These are phyloP conservation scores for Liolophura sinensis DNA, from an alignment of 1,140 invertebrate species.

Conservation along the genomic window DNA sequence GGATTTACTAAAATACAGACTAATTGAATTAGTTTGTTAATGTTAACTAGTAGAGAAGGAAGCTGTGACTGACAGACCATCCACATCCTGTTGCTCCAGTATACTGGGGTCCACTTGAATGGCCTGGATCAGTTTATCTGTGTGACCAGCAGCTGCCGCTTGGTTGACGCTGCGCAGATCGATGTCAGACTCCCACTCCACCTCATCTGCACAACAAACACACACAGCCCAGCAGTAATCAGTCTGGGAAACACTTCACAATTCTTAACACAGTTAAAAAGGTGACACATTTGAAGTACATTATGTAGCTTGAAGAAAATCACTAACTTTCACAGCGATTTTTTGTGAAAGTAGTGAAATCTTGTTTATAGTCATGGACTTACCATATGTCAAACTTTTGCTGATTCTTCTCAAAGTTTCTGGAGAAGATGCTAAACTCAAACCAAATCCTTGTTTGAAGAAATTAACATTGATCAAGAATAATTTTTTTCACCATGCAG, in stretches of 20 bases:
- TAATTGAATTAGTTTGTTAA: background rate
- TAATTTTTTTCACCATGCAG: too few relatives aligned
- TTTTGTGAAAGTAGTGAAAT: background rate
- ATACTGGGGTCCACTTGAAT: conserved; percentile 40
- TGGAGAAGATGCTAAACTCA: too few relatives aligned
- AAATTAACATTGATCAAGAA: too few relatives aligned
- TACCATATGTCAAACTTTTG: background rate
- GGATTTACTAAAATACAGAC: too few relatives aligned
- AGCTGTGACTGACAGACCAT: conserved; percentile 25
- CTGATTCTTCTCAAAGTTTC: too few relatives aligned
- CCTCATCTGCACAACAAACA: too few relatives aligned
- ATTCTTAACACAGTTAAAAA: background rate
- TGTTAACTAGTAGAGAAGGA: too few relatives aligned
- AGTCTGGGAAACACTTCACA: background rate
- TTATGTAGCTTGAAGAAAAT: background rate
- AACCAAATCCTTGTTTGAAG: too few relatives aligned
- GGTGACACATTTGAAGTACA: background rate
- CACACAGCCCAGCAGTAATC: background rate
- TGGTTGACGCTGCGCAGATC: conserved; percentile 27
- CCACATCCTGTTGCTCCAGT: conserved; percentile 36
- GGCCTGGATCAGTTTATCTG: conserved; percentile 24
- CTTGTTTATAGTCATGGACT: background rate
- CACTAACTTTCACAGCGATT: background rate
- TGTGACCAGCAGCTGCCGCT: conserved; percentile 40
- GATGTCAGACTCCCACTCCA: conserved; percentile 23